Percentiles rank a stretch among this genome's conserved stretches.
phyloP scores from a whole-genome alignment of 2,113 vertebrate species.

The Ammodytes dubius region DNA sequence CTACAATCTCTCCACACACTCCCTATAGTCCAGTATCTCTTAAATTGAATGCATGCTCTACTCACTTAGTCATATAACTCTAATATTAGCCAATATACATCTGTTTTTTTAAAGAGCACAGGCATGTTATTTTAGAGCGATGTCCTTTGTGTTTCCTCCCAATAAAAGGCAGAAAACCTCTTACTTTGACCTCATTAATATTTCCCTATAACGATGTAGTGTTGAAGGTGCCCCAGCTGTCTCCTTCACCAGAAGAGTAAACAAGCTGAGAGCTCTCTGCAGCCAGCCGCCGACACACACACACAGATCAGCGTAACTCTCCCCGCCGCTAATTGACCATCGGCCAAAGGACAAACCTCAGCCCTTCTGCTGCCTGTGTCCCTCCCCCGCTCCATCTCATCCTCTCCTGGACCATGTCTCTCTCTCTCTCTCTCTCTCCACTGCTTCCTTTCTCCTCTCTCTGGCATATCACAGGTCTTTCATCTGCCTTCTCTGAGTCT shows the following conservation, averaged over 20 bases:
- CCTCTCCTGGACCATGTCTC: slow-evolving; percentile 37
- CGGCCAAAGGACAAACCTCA: slow-evolving; percentile 72
- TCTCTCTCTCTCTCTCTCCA: slow-evolving; percentile 30
- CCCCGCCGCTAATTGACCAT: slow-evolving; percentile 71
- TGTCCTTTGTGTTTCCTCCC: slow-evolving; percentile 18
- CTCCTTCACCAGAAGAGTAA: slow-evolving; percentile 66
- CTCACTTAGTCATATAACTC: not conserved
- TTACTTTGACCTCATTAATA: slow-evolving; percentile 39
- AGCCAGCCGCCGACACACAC: not conserved
- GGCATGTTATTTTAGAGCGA: not conserved
- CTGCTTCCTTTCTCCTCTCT: slow-evolving; percentile 18
- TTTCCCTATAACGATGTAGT: slow-evolving; percentile 53
- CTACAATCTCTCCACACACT: too few species aligned
- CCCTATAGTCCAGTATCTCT: too few species aligned
- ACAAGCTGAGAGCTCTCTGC: slow-evolving; percentile 69
- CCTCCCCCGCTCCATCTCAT: slow-evolving; percentile 47
- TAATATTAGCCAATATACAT: not conserved
- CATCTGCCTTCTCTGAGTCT: slow-evolving; percentile 30
- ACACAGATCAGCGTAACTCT: slow-evolving; percentile 56
- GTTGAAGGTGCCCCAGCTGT: slow-evolving; percentile 67
- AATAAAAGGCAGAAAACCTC: slow-evolving; percentile 17
- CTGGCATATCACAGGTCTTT: slow-evolving; percentile 15
- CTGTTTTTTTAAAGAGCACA: not conserved
- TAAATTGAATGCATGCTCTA: too few species aligned
- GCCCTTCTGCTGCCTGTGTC: slow-evolving; percentile 28